Evolutionary conservation across 2,888 invertebrate genomes (phyloP).

Genomic region (Baccha elongata): DNA sequence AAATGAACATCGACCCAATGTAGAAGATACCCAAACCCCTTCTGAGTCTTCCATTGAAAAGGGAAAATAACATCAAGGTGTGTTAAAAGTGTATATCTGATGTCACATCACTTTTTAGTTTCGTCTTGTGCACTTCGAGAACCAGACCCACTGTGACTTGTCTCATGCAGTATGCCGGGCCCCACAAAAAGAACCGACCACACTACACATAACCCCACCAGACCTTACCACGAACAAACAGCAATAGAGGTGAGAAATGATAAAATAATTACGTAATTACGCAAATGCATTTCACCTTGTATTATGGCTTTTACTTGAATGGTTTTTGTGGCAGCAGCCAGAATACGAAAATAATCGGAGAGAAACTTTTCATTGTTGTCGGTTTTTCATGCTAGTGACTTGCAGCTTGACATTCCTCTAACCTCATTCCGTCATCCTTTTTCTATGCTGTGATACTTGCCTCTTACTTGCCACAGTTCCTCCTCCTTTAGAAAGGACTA

Average conservation of each 20-base stretch:
- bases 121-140: neutral
- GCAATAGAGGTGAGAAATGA: constrained; percentile 66
- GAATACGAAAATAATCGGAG: constrained; percentile 64
- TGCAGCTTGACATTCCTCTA: constrained; percentile 53
- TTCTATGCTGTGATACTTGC: neutral
- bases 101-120: neutral
- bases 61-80: neutral
- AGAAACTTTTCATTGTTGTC: constrained; percentile 63
- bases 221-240: constrained; percentile 24
- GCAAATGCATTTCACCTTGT: constrained; percentile 69
- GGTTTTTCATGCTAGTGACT: constrained; percentile 61
- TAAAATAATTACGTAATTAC: constrained; percentile 70
- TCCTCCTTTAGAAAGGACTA: too few relatives aligned
- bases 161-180: constrained; percentile 38
- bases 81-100: neutral
- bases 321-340: constrained; percentile 63
- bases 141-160: constrained; percentile 3
- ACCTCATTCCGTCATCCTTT: neutral
- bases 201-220: neutral
- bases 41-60: neutral
- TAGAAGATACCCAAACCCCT: constrained; percentile 3
- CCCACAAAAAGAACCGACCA: constrained; percentile 21
- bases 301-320: constrained; percentile 66
- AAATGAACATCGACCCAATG: constrained; percentile 36
- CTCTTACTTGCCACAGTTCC: neutral